Conservation (phyloP, 1,140 invertebrate species). For the Diuraphis noxia region DNA sequence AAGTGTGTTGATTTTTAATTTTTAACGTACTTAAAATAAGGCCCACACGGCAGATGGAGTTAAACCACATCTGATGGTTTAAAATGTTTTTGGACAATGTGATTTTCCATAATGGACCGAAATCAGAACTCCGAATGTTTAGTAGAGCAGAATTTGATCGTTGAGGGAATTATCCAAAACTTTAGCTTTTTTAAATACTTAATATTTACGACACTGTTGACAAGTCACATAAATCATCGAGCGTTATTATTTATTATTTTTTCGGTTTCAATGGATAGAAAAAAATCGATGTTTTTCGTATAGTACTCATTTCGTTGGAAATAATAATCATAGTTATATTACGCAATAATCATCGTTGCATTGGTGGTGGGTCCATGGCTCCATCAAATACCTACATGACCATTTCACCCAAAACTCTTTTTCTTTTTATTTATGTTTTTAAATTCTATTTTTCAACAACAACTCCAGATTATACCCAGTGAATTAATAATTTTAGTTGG, state of each 20-base stretch:
- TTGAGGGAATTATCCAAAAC: slow-evolving; percentile 11
- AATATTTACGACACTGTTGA: slow-evolving; percentile 1
- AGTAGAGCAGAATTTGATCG: background rate
- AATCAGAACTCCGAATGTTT: background rate
- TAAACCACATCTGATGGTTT: background rate
- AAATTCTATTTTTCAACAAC: background rate
- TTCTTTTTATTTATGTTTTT: too few species aligned
- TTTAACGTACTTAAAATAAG: background rate
- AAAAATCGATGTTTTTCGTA: background rate
- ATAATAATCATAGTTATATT: too few species aligned
- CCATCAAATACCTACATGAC: background rate
- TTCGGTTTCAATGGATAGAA: background rate
- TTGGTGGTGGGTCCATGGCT: background rate
- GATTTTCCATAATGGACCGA: background rate
- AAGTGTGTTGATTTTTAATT: background rate
- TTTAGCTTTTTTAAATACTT: slow-evolving; percentile 32
- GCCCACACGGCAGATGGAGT: background rate
- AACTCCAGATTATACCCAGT: background rate
- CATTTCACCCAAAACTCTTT: background rate
- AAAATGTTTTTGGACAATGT: slow-evolving; percentile 7
- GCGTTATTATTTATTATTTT: slow-evolving; percentile 25
- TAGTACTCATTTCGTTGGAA: background rate
- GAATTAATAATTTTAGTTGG: background rate
- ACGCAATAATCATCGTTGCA: background rate
- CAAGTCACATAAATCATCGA: slow-evolving; percentile 31